Evolutionary conservation across 2,113 vertebrate species (phyloP), one percentile per base, ranked within the genome.

Genomic region (Azemiops feae): DNA sequence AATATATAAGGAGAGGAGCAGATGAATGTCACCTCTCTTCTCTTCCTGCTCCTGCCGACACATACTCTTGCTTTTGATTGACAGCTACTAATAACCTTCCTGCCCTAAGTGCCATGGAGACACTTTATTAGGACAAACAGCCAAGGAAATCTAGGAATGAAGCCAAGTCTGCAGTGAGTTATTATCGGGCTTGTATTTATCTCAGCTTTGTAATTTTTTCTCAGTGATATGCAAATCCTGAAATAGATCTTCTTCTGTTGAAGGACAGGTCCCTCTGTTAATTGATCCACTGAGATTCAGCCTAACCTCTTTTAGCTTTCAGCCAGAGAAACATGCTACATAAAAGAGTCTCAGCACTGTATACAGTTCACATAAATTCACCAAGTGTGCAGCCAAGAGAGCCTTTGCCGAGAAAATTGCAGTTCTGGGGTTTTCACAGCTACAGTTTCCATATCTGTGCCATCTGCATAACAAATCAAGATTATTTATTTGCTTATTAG

Each of bases 241-340:
- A 98, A 97, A 97, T 97, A 97, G 97, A 97, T 98, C 98, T 98
- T 98, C 96, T 97, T 97, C 98, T 98, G 97, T 97, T 98, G 98
- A 99, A 98, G 98, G 98, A 98, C 98, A 98, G 98, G 98, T 98
- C 98, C 98, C 97, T 97, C 98, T 98, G 97, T 98, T 98, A 98
- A 99, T 99, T 99, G 98, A 99, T 99, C 98, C 98, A 97, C 97
- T 97, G 98, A 99, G 98, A 98, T 98, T 98, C 98, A 95, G 95
- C 96, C 97, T 98, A 97, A 98, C 98, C 98, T 98, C 98, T 97
- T 98, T 97, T 95, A 95, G 97, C 97, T 96, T 97, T 97, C 97
- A 98, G 97, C 97, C 96, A 96, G 96, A 96, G 97, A 98, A 98
- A 97, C 95, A 96, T 95, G 96, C 96, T 97, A 98, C 98, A 98